phyloP scores from a whole-genome alignment of 2,888 invertebrate species.

The Danaus chrysippus region DNA sequence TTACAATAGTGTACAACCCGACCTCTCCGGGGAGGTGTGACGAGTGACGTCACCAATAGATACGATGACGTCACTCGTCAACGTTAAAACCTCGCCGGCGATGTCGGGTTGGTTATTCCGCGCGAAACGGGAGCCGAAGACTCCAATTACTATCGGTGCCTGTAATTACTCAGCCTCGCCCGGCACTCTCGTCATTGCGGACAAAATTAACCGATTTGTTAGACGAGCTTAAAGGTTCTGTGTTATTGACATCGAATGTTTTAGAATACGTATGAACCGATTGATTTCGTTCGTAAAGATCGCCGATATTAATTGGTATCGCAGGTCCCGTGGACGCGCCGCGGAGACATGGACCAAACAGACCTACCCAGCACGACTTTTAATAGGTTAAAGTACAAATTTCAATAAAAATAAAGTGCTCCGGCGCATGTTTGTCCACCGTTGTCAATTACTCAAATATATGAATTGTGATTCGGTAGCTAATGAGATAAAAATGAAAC shows the following conservation, averaged over 20 bases:
- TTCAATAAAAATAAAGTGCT: slow-evolving; percentile 65
- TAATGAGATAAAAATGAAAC: slow-evolving; percentile 74
- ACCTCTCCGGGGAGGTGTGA: slow-evolving; percentile 49
- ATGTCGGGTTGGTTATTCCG: slow-evolving; percentile 51
- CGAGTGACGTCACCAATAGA: slow-evolving; percentile 31
- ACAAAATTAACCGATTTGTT: slow-evolving; percentile 17
- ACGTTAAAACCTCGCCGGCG: slow-evolving; percentile 49
- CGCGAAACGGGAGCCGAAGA: slow-evolving; percentile 40
- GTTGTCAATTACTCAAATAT: slow-evolving; percentile 78
- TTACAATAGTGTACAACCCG: slow-evolving; percentile 51
- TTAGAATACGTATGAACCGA: slow-evolving; percentile 4
- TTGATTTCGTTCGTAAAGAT: neutral
- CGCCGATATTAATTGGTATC: too few relatives aligned
- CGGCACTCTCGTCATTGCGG: slow-evolving; percentile 11
- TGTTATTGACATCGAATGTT: slow-evolving; percentile 17
- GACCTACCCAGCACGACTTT: slow-evolving; percentile 64
- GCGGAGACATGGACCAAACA: slow-evolving; percentile 74
- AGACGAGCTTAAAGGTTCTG: slow-evolving; percentile 23
- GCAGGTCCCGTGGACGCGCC: slow-evolving; percentile 39
- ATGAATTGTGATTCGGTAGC: slow-evolving; percentile 79
- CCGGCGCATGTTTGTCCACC: slow-evolving; percentile 77
- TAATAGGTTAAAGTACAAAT: slow-evolving; percentile 76
- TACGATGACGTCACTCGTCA: slow-evolving; percentile 25
- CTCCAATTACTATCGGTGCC: slow-evolving; percentile 39
- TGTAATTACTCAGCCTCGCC: slow-evolving; percentile 32